Evolutionary conservation across 2,888 invertebrate genomes (phyloP).

Genomic region (Drosophila antonietae): DNA sequence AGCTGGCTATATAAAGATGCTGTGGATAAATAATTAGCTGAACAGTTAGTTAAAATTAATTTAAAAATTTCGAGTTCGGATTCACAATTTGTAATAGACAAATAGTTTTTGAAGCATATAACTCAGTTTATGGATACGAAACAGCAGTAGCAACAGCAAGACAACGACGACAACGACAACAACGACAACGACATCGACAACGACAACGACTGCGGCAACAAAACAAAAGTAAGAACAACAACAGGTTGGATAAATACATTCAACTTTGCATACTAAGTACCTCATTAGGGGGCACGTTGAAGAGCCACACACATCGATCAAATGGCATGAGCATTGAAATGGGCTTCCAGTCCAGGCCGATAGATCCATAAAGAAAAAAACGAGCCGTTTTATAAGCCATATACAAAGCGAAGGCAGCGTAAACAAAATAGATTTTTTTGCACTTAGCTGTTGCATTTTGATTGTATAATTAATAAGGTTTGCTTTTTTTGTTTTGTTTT

Average conservation of each 20-base stretch:
- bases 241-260: conserved; percentile 36
- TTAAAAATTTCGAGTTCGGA: conserved; percentile 37
- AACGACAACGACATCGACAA: not conserved
- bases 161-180: not conserved
- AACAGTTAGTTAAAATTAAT: conserved; percentile 60
- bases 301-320: conserved; percentile 65
- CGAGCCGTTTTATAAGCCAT: conserved; percentile 44
- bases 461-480: conserved; percentile 59
- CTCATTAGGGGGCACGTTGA: conserved; percentile 65
- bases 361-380: conserved; percentile 55
- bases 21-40: conserved; percentile 37
- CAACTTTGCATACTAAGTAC: conserved; percentile 70
- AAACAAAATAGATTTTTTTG: conserved; percentile 59
- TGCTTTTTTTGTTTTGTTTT: conserved; percentile 2
- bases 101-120: conserved; percentile 42
- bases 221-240: conserved; percentile 17
- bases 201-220: conserved; percentile 2
- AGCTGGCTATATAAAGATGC: conserved; percentile 63
- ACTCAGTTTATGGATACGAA: conserved; percentile 48
- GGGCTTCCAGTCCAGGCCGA: conserved; percentile 8
- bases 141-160: conserved; percentile 33
- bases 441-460: conserved; percentile 66
- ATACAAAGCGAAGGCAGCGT: conserved; percentile 43
- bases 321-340: conserved; percentile 17
- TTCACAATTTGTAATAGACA: conserved; percentile 44